Conservation (phyloP, 2,888 invertebrate species). For the Pyralis farinalis region DNA sequence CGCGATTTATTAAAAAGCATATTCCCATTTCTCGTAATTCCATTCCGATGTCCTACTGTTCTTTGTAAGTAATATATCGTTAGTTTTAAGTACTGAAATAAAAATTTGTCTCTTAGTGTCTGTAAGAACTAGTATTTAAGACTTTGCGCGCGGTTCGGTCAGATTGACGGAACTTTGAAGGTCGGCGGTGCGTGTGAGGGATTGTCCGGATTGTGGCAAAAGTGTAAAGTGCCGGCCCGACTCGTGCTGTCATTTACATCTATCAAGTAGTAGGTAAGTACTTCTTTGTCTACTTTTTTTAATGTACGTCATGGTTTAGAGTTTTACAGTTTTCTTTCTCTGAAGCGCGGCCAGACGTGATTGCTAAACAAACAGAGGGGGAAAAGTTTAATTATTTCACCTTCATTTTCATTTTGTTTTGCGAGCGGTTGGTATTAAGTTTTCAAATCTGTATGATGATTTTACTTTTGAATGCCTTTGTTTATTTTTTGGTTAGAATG, state of each 20-base stretch:
- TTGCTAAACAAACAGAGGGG: slow-evolving; percentile 29
- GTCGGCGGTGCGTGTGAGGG: slow-evolving; percentile 49
- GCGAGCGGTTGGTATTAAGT: slow-evolving; percentile 17
- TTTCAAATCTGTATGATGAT: slow-evolving; percentile 8
- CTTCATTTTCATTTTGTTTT: slow-evolving; percentile 24
- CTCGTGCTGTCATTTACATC: slow-evolving; percentile 60
- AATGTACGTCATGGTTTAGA: slow-evolving; percentile 40
- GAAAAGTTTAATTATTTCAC: slow-evolving; percentile 23
- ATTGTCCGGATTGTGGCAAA: slow-evolving; percentile 63
- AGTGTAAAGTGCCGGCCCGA: slow-evolving; percentile 50
- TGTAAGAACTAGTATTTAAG: slow-evolving; percentile 29
- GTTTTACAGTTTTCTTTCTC: slow-evolving; percentile 34
- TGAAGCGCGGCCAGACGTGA: slow-evolving; percentile 34
- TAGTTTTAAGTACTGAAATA: slow-evolving; percentile 14
- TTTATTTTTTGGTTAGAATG: not conserved
- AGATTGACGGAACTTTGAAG: slow-evolving; percentile 40
- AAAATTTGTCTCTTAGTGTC: slow-evolving; percentile 23
- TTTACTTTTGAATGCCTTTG: slow-evolving; percentile 7
- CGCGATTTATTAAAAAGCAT: slow-evolving; percentile 43
- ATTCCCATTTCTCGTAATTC: slow-evolving; percentile 36
- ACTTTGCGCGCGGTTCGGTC: slow-evolving; percentile 30
- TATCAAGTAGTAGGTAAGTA: slow-evolving; percentile 65
- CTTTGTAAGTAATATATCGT: slow-evolving; percentile 21
- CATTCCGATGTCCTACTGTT: slow-evolving; percentile 30
- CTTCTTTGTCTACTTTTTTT: slow-evolving; percentile 55